Conservation (phyloP, 2,113 vertebrate genomes). For the Chamaetylas fuelleborni region DNA sequence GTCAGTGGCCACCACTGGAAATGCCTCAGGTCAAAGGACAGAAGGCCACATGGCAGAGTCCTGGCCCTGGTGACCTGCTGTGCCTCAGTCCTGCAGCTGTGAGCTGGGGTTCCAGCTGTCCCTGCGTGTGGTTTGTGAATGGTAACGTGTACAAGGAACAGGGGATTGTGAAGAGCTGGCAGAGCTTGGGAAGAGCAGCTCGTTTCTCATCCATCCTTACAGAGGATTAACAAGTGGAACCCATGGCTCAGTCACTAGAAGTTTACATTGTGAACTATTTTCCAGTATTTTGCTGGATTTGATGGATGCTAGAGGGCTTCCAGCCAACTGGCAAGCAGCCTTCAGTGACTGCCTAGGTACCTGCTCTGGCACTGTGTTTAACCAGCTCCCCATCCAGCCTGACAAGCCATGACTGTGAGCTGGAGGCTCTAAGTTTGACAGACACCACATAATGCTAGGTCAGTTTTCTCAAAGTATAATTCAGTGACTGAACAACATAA, state of each 20-base stretch:
- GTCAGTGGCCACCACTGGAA: background rate
- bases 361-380: background rate
- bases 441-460: background rate
- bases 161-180: background rate
- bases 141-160: accelerated
- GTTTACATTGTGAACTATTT: background rate
- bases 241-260: background rate
- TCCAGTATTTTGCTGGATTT: background rate
- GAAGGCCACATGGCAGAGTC: background rate
- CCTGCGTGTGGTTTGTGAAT: background rate
- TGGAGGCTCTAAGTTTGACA: background rate
- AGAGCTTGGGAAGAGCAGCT: background rate
- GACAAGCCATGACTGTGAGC: background rate
- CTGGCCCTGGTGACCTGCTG: background rate
- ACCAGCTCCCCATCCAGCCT: slow-evolving; percentile 12
- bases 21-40: background rate
- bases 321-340: background rate
- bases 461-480: slow-evolving; percentile 23
- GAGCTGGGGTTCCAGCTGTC: accelerated
- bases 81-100: background rate
- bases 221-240: background rate
- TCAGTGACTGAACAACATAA: background rate
- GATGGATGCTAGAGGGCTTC: background rate
- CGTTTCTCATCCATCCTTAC: background rate
- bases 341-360: background rate